Evolutionary conservation across 2,797 vertebrate species (phyloP).

Genomic region (Etheostoma nigrum): DNA sequence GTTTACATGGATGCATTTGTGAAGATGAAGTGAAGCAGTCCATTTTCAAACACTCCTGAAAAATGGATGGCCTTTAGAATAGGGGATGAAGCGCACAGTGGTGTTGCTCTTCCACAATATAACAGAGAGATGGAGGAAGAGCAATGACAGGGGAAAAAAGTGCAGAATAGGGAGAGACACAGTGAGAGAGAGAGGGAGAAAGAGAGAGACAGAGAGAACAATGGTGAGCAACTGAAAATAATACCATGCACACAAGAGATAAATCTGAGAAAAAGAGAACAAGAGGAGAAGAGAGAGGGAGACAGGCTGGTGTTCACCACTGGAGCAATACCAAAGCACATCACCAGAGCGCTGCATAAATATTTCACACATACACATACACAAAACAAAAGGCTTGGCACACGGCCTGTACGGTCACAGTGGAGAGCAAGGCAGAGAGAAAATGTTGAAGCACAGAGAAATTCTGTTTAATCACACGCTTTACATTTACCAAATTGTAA

Average conservation of each 20-base stretch:
- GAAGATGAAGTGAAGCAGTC: slow-evolving; percentile 43
- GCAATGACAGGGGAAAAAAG: neutral
- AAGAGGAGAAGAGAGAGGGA: slow-evolving; percentile 40
- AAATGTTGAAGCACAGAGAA: slow-evolving; percentile 51
- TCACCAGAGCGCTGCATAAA: slow-evolving; percentile 71
- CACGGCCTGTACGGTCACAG: slow-evolving; percentile 58
- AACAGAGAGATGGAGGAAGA: slow-evolving; percentile 21
- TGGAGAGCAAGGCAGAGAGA: slow-evolving; percentile 44
- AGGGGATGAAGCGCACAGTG: slow-evolving; percentile 23
- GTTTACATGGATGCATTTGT: neutral
- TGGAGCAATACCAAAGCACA: slow-evolving; percentile 71
- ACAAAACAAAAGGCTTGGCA: slow-evolving; percentile 68
- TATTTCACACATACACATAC: slow-evolving; percentile 65
- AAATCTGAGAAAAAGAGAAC: slow-evolving; percentile 32
- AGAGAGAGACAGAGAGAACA: slow-evolving; percentile 27
- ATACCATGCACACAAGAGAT: slow-evolving; percentile 31
- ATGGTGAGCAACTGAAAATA: slow-evolving; percentile 17
- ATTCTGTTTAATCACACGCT: slow-evolving; percentile 54
- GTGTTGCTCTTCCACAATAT: slow-evolving; percentile 14
- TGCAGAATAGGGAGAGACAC: slow-evolving; percentile 1
- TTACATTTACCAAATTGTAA: slow-evolving; percentile 48
- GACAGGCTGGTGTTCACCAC: slow-evolving; percentile 63
- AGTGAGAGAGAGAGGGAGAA: slow-evolving; percentile 8
- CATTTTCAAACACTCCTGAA: slow-evolving; percentile 74
- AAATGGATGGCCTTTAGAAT: slow-evolving; percentile 70